These are phyloP conservation scores for Nerophis ophidion DNA, from an alignment of 2,113 vertebrate genomes.

Conservation along the genomic window DNA sequence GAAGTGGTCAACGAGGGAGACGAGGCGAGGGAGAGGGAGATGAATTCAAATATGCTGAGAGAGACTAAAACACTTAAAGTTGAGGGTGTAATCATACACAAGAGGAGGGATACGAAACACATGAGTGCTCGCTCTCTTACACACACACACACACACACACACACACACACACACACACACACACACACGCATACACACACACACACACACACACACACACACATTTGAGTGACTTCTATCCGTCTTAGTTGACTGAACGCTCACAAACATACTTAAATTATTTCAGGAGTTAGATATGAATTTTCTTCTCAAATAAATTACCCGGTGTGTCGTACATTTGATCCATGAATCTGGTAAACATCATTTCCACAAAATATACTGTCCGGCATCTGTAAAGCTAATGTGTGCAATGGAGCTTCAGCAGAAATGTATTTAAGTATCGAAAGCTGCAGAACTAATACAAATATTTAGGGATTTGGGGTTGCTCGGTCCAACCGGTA, in stretches of 20 bases:
- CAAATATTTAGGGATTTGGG: too few species aligned
- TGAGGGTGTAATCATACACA: slow-evolving; percentile 58
- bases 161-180: neutral
- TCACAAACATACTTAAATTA: neutral
- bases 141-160: neutral
- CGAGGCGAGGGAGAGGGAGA: slow-evolving; percentile 4
- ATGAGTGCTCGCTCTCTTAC: slow-evolving; percentile 5
- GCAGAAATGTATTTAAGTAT: too few species aligned
- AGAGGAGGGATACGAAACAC: slow-evolving; percentile 33
- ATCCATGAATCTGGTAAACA: too few species aligned
- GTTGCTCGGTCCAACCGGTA: too few species aligned
- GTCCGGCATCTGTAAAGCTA: too few species aligned
- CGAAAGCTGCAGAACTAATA: neutral
- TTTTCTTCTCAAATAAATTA: neutral
- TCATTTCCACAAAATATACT: too few species aligned
- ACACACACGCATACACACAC: slow-evolving; percentile 1
- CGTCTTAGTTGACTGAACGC: neutral
- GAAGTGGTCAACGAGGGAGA: slow-evolving; percentile 9
- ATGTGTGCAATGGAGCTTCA: too few species aligned
- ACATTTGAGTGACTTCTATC: neutral
- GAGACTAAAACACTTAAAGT: slow-evolving; percentile 49
- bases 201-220: neutral
- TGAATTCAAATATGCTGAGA: slow-evolving; percentile 41
- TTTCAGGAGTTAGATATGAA: too few species aligned
- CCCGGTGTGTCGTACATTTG: too few species aligned